A percentile compares a stretch with the other conserved stretches of the same genome.
These are phyloP conservation scores for Bothrops jararaca DNA, from an alignment of 2,113 vertebrate genomes.

Conservation along the genomic window DNA sequence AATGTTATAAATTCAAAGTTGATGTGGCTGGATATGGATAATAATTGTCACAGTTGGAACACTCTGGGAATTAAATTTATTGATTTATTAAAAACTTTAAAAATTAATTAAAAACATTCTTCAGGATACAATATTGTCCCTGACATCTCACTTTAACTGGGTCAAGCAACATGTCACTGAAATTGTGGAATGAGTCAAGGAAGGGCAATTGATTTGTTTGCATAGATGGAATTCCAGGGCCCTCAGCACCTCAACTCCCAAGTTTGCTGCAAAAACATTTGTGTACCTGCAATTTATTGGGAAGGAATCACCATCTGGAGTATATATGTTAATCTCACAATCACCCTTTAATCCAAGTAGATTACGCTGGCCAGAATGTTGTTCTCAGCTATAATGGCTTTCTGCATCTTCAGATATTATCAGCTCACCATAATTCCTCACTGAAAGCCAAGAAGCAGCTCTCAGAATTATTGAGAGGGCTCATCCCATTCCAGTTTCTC, in stretches of 20 bases:
- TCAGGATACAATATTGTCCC: background rate
- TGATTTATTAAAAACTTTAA: background rate
- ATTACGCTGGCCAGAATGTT: too few species aligned
- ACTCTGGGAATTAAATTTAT: background rate
- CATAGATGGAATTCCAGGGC: too few species aligned
- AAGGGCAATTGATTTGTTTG: background rate
- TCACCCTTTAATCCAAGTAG: too few species aligned
- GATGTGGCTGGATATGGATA: background rate
- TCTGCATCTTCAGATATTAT: too few species aligned
- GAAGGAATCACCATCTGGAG: too few species aligned
- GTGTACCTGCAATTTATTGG: too few species aligned
- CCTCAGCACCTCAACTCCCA: too few species aligned
- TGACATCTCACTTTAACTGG: background rate
- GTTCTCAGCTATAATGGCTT: too few species aligned
- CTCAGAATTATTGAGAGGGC: background rate
- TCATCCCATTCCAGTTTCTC: background rate
- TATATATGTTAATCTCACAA: too few species aligned
- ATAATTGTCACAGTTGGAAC: background rate
- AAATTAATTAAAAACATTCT: background rate
- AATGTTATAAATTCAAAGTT: background rate
- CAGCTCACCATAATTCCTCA: too few species aligned
- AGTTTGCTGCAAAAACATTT: too few species aligned
- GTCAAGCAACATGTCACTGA: too few species aligned
- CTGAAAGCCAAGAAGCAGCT: background rate
- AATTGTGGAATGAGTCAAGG: background rate